These are phyloP conservation scores for Acanthosepion pharaonis DNA, from an alignment of 2,888 invertebrate genomes.

Conservation along the genomic window DNA sequence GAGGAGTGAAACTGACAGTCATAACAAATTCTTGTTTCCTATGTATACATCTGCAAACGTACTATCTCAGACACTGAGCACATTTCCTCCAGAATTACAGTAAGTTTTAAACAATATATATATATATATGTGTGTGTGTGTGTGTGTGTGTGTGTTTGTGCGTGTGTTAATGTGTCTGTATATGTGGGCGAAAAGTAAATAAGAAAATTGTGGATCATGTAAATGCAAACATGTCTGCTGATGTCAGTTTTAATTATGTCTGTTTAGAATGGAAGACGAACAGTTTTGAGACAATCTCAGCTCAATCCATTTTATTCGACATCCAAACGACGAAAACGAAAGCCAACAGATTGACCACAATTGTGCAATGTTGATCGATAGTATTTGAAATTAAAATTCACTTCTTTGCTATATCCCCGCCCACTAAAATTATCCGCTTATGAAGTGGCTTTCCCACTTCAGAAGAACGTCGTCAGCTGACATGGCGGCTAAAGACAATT, in stretches of 20 bases:
- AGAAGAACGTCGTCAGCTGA: background rate
- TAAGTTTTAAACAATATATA: too few species aligned
- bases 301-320: background rate
- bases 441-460: conserved; percentile 21
- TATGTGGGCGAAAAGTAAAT: background rate
- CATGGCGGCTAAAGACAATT: conserved; percentile 23
- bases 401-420: background rate
- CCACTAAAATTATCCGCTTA: conserved; percentile 8
- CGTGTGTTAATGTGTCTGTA: too few species aligned
- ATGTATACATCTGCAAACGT: too few species aligned
- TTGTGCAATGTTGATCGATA: background rate
- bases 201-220: background rate
- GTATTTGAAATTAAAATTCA: background rate
- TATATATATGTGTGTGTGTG: too few species aligned
- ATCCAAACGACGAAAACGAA: background rate
- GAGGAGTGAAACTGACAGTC: too few species aligned
- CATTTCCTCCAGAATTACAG: too few species aligned
- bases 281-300: background rate
- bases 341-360: background rate
- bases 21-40: too few species aligned
- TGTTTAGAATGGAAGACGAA: background rate
- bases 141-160: too few species aligned
- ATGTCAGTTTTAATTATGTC: background rate
- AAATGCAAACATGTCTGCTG: background rate
- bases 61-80: too few species aligned